These are phyloP conservation scores for Epirrita christyi DNA, from an alignment of 2,888 invertebrate species.

Conservation along the genomic window DNA sequence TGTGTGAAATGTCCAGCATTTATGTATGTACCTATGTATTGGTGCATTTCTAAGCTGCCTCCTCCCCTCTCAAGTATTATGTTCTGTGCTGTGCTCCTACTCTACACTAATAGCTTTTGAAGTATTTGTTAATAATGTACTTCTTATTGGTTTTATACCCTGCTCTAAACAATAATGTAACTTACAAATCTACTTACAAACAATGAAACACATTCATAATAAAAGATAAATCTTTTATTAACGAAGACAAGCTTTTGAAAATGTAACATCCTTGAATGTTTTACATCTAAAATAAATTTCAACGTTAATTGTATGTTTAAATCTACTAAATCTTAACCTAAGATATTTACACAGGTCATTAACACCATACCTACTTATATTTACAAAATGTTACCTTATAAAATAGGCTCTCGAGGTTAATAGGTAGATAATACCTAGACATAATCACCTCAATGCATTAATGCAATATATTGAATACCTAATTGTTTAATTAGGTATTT, in stretches of 20 bases:
- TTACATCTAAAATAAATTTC: slow-evolving; percentile 15
- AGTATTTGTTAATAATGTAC: too few relatives aligned
- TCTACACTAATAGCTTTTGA: too few relatives aligned
- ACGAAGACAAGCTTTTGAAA: slow-evolving; percentile 17
- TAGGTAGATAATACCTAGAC: slow-evolving; percentile 4
- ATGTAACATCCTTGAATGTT: slow-evolving; percentile 17
- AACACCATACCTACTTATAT: slow-evolving; percentile 17
- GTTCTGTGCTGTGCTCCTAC: too few relatives aligned
- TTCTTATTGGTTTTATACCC: too few relatives aligned
- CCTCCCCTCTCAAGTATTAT: too few relatives aligned
- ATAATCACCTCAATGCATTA: neutral
- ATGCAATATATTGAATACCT: neutral
- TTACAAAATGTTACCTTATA: slow-evolving; percentile 20
- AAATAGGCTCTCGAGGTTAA: slow-evolving; percentile 16
- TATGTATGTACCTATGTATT: too few relatives aligned
- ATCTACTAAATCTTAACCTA: slow-evolving; percentile 19
- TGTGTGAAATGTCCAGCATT: too few relatives aligned
- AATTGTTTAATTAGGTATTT: too few relatives aligned
- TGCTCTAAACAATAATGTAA: too few relatives aligned
- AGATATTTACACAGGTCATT: slow-evolving; percentile 25
- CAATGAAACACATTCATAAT: slow-evolving; percentile 4
- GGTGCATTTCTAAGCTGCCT: too few relatives aligned
- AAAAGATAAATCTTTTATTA: slow-evolving; percentile 25
- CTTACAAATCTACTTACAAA: neutral
- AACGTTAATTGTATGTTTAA: slow-evolving; percentile 5